Percentiles rank a stretch among this genome's conserved stretches.
Evolutionary conservation across 2,113 vertebrate species (phyloP).

Genomic region (Neolamprologus falcicula): DNA sequence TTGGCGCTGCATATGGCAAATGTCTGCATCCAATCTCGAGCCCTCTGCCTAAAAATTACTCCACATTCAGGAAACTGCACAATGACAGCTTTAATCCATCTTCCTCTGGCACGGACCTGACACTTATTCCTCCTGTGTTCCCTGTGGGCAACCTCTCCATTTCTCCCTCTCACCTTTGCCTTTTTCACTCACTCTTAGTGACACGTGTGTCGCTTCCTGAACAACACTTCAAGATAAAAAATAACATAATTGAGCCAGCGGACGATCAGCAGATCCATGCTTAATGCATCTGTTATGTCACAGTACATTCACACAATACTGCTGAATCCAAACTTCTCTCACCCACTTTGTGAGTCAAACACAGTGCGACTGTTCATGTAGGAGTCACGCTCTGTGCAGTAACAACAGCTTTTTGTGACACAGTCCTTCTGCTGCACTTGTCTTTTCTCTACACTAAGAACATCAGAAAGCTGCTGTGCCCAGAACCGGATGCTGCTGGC

Average conservation of each 20-base stretch:
- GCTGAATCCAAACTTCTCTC: not conserved
- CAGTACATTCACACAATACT: not conserved
- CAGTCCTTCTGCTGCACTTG: not conserved
- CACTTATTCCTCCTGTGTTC: constrained; percentile 27
- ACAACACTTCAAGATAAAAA: not conserved
- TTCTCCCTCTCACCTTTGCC: constrained; percentile 21
- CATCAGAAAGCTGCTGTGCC: constrained; percentile 12
- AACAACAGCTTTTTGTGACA: not conserved
- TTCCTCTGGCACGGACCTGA: constrained; percentile 28
- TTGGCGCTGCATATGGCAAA: not conserved
- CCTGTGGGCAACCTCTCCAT: constrained; percentile 14
- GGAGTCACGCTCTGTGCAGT: not conserved
- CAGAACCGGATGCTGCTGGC: not conserved
- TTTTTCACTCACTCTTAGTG: not conserved
- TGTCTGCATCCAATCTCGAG: not conserved
- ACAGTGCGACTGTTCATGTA: not conserved
- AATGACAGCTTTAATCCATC: constrained; percentile 58
- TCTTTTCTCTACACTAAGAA: not conserved
- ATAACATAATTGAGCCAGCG: not conserved
- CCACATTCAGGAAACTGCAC: constrained; percentile 31
- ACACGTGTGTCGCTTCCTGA: not conserved
- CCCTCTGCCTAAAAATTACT: not conserved
- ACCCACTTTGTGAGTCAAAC: not conserved
- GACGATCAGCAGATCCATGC: not conserved
- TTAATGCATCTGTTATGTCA: not conserved